These are phyloP conservation scores for Sorex araneus DNA, from an alignment of 2,113 vertebrate genomes.

Conservation along the genomic window DNA sequence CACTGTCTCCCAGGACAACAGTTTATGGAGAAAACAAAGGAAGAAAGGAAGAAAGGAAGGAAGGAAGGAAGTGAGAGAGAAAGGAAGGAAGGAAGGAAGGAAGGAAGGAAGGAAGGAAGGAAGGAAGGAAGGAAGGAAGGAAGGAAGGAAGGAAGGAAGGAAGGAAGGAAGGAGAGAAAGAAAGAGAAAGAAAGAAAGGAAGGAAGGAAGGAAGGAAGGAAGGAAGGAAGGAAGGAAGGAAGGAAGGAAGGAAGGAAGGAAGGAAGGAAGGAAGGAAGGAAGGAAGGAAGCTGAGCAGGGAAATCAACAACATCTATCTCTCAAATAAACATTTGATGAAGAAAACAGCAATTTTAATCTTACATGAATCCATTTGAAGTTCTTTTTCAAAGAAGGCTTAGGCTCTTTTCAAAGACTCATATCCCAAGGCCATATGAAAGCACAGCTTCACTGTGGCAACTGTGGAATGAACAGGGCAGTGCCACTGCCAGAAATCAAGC, in stretches of 20 bases:
- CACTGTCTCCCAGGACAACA: conserved; percentile 7
- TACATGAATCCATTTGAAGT: conserved; percentile 45
- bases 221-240: no score
- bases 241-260: no score
- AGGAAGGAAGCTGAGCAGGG: background rate
- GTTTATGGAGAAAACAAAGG: background rate
- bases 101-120: no score
- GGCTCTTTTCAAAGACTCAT: conserved; percentile 55
- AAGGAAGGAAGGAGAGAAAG: no score
- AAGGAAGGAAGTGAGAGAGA: no score
- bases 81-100: no score
- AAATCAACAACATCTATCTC: conserved; percentile 21
- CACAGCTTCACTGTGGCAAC: conserved; percentile 1
- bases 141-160: no score
- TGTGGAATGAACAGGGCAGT: background rate
- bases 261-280: no score
- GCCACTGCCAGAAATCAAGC: conserved; percentile 28
- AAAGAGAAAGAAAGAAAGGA: no score
- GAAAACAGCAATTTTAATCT: conserved; percentile 53
- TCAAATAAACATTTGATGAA: conserved; percentile 17
- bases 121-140: no score
- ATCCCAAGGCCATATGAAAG: conserved; percentile 28
- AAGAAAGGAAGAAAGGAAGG: background rate
- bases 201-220: no score
- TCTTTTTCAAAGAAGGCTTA: conserved; percentile 64